Percentiles rank a stretch among this genome's conserved stretches.
Evolutionary conservation across 2,888 invertebrate genomes (phyloP).

Genomic region (Campoplex capitator): DNA sequence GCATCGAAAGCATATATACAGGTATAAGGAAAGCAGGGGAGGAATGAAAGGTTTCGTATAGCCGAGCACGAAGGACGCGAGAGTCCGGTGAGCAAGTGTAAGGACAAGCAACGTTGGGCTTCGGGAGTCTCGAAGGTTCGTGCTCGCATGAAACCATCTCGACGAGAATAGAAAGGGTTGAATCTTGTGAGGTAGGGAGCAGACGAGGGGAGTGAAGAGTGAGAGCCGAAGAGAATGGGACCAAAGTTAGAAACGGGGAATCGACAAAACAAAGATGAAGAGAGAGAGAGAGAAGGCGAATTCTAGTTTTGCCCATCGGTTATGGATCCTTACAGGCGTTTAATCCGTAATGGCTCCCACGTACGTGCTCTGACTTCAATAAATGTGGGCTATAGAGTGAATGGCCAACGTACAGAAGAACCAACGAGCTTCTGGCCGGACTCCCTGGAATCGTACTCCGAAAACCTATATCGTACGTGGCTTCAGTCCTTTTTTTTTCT

Average conservation of each 20-base stretch:
- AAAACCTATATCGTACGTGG: conserved; percentile 58
- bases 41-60: conserved; percentile 45
- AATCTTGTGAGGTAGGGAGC: neutral
- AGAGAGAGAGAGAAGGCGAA: conserved; percentile 2
- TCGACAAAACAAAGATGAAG: conserved; percentile 40
- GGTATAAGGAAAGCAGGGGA: conserved; percentile 16
- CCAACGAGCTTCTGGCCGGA: neutral
- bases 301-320: conserved; percentile 70
- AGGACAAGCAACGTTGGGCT: conserved; percentile 4
- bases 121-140: conserved; percentile 16
- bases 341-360: conserved; percentile 75
- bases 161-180: conserved; percentile 8
- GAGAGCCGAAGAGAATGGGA: conserved; percentile 19
- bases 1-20: neutral
- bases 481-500: conserved; percentile 56
- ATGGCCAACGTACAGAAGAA: neutral
- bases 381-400: conserved; percentile 55
- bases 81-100: conserved; percentile 27
- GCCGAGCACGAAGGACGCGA: conserved; percentile 29
- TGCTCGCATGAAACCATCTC: conserved; percentile 54
- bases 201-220: neutral
- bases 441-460: conserved; percentile 30
- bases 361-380: conserved; percentile 75
- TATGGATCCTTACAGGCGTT: conserved; percentile 77
- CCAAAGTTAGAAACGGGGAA: conserved; percentile 24